Conservation (phyloP, 2,888 invertebrate species). For the Lissocephala sabroskyi region DNA sequence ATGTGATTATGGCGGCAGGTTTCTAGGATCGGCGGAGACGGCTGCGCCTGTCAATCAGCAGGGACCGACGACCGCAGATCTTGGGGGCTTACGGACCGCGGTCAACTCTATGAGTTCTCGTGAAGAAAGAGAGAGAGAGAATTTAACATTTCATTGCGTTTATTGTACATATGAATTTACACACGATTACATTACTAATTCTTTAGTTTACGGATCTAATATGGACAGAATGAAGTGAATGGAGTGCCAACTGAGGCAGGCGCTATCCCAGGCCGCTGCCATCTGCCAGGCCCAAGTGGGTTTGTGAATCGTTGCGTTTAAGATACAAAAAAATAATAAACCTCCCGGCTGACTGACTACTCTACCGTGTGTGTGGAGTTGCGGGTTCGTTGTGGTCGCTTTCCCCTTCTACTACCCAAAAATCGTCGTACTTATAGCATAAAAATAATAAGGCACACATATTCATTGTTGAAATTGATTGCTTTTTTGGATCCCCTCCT, state of each 20-base stretch:
- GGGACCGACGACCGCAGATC: background rate
- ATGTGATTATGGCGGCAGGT: background rate
- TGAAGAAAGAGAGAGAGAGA: no score
- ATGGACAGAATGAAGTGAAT: conserved; percentile 37
- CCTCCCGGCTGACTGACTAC: background rate
- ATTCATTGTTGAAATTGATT: conserved; percentile 47
- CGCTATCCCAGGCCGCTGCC: no score
- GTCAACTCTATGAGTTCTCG: no score
- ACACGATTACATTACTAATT: background rate
- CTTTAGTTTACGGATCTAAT: conserved; percentile 31
- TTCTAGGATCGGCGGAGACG: no score
- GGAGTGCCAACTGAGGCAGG: no score
- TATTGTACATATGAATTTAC: background rate
- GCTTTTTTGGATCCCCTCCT: no score
- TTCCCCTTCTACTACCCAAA: no score
- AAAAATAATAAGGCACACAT: conserved; percentile 72
- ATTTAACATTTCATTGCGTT: conserved; percentile 33
- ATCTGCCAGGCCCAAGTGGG: no score
- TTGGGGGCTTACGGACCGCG: background rate
- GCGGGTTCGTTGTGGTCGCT: no score
- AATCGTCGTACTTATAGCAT: conserved; percentile 54
- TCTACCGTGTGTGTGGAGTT: no score
- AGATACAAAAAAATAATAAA: no score
- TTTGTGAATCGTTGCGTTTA: background rate
- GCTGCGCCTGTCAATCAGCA: conserved; percentile 1